Evolutionary conservation across 2,113 vertebrate genomes (phyloP), one percentile per base, ranked within the genome.

Genomic region (Hypocryptadius cinnamomeus): DNA sequence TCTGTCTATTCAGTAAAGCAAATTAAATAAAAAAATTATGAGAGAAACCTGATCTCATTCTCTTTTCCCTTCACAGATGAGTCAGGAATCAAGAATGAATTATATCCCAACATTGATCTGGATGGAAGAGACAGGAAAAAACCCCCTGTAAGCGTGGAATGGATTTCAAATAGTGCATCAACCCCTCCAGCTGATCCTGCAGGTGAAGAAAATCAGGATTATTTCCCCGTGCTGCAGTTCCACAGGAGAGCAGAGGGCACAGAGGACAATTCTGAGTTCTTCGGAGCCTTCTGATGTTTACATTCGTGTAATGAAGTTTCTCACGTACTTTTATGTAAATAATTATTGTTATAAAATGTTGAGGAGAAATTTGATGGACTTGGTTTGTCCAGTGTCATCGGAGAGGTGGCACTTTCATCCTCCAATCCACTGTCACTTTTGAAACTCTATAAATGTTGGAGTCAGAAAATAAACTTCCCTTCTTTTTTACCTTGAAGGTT

Each of bases 111-210:
- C 45, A 56, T 17, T 24, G 48, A 68, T 44, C 37, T 48, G 22
- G 20, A 25, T 45, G 11, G 33, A 68, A 74, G 11, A 28, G 73
- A 66, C 15, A 48, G 42, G 35, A 76, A 28, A 50, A 39, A 7
- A 0, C 25, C 53, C 5, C 10, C 40, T 14, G 4, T 9, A 39
- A 76, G 40, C 28, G 14, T 5, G 20, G 80, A 85, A 48, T 69
- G 4, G 60, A 21, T 15, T 11, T 19, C 8, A 76, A 72, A 65
- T 0, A 35, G 28, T 0, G 0, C 12, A 28, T 9, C 31, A n/a
- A 15, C 3, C 27, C 47, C 20, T 30, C n/a, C 25, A 54, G 8
- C 5, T 13, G 33, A 15, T 4, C 16, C 3, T 0, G 13, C 1
- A 42, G 33, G 24, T 20, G 47, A 44, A 70, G 48, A 48, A 56